Evolutionary conservation across 2,888 invertebrate genomes (phyloP).

Genomic region (Leptarthrus brevirostris): DNA sequence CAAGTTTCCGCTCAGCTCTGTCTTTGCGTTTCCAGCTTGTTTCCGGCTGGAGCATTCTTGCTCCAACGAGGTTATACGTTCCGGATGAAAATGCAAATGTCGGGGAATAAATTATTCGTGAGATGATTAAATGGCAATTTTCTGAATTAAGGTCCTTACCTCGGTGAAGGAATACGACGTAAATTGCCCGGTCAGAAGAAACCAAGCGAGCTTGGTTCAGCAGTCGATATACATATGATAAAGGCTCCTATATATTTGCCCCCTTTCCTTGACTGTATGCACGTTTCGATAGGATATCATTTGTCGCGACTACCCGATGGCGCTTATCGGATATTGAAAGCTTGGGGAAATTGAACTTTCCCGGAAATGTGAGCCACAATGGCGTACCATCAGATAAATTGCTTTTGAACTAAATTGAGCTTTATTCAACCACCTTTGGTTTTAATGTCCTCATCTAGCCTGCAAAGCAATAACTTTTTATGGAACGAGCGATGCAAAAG

Average conservation of each 20-base stretch:
- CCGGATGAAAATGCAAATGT: slow-evolving; percentile 24
- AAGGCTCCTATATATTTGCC: slow-evolving; percentile 23
- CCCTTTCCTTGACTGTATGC: slow-evolving; percentile 4
- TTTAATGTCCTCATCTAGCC: neutral
- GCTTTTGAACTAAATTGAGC: slow-evolving; percentile 10
- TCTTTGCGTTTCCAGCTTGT: neutral
- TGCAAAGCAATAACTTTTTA: slow-evolving; percentile 2
- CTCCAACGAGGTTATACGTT: neutral
- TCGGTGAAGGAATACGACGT: neutral
- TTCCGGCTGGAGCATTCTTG: neutral
- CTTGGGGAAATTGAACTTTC: slow-evolving; percentile 36
- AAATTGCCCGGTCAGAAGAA: slow-evolving; percentile 7
- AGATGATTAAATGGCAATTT: slow-evolving; percentile 40
- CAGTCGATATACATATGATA: slow-evolving; percentile 5
- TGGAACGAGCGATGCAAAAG: slow-evolving; percentile 7
- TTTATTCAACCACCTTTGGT: slow-evolving; percentile 3
- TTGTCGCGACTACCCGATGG: slow-evolving; percentile 1
- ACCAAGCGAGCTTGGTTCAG: neutral
- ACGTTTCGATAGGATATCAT: slow-evolving; percentile 19
- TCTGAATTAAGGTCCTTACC: slow-evolving; percentile 31
- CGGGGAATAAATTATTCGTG: slow-evolving; percentile 19
- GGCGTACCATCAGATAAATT: slow-evolving; percentile 21
- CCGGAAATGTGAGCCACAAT: slow-evolving; percentile 28
- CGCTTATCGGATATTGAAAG: slow-evolving; percentile 32
- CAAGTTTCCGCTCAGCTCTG: neutral